Percentiles rank a stretch among this genome's conserved stretches.
These are phyloP conservation scores for Columba janthina DNA, from an alignment of 2,113 vertebrate species.

Conservation along the genomic window DNA sequence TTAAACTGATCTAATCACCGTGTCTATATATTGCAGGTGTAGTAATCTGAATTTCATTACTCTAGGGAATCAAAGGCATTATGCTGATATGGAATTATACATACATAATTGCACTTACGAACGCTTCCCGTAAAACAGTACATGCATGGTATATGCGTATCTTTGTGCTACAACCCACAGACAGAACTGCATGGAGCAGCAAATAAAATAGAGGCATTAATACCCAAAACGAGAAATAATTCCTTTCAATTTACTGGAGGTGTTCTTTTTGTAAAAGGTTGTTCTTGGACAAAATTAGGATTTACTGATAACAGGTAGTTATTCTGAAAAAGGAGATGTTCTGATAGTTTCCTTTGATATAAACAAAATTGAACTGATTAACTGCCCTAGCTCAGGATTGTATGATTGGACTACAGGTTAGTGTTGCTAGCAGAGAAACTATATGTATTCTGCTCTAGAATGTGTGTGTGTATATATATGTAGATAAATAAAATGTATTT, in stretches of 20 bases:
- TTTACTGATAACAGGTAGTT: not conserved
- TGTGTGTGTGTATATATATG: not conserved
- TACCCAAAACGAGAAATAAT: not conserved
- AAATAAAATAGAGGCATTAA: not conserved
- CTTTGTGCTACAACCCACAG: not conserved
- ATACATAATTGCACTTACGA: not conserved
- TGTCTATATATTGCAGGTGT: not conserved
- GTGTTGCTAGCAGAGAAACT: not conserved
- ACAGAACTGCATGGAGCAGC: not conserved
- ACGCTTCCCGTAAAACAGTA: not conserved
- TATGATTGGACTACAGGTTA: not conserved
- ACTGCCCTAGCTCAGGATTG: not conserved
- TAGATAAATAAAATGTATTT: not conserved
- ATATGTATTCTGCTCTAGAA: not conserved
- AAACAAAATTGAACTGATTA: not conserved
- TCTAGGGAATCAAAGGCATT: not conserved
- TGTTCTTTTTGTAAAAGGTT: not conserved
- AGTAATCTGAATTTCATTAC: not conserved
- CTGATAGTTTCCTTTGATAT: not conserved
- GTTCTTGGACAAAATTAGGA: not conserved
- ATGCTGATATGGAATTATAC: not conserved
- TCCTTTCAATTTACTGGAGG: not conserved
- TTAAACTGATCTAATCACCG: not conserved
- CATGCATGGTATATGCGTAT: rapidly evolving
- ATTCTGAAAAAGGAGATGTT: not conserved